Percentiles rank a stretch among this genome's conserved stretches.
Conservation (phyloP, 2,888 invertebrate species). For the Acronicta leporina region DNA sequence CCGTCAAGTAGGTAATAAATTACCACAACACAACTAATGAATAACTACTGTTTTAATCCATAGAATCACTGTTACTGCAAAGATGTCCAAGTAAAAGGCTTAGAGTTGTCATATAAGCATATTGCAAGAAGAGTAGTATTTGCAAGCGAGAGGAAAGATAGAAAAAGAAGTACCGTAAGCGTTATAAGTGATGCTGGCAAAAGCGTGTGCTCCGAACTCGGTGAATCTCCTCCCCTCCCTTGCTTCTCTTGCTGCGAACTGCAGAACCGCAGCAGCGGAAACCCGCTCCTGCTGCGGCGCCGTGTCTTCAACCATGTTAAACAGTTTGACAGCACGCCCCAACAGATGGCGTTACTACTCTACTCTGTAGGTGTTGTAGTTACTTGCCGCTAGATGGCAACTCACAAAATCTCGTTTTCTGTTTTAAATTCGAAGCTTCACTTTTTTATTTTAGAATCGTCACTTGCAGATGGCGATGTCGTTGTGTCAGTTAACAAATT, state of each 20-base stretch:
- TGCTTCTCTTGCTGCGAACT: conserved; percentile 83
- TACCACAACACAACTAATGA: no score
- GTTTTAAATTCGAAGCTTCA: neutral
- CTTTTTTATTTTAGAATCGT: conserved; percentile 12
- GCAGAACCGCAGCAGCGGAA: conserved; percentile 83
- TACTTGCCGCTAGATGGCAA: conserved; percentile 16
- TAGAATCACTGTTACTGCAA: no score
- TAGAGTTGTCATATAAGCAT: no score
- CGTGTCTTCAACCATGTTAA: conserved; percentile 80
- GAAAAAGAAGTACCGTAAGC: conserved; percentile 72
- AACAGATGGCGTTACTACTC: conserved; percentile 49
- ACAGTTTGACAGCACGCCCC: conserved; percentile 48
- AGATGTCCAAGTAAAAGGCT: no score
- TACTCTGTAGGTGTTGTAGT: conserved; percentile 8
- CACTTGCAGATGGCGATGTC: conserved; percentile 50
- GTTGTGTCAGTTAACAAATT: conserved; percentile 10
- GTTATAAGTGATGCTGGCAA: conserved; percentile 82
- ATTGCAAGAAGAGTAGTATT: neutral
- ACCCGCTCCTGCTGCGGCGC: conserved; percentile 70
- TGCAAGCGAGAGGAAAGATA: conserved; percentile 1
- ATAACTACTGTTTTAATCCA: no score
- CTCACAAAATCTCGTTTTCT: neutral
- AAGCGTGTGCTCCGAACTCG: conserved; percentile 83
- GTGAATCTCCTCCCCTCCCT: conserved; percentile 79
- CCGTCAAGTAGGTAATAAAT: no score